Evolutionary conservation across 1,140 invertebrate species (phyloP).

Genomic region (Bathynomus jamesi): DNA sequence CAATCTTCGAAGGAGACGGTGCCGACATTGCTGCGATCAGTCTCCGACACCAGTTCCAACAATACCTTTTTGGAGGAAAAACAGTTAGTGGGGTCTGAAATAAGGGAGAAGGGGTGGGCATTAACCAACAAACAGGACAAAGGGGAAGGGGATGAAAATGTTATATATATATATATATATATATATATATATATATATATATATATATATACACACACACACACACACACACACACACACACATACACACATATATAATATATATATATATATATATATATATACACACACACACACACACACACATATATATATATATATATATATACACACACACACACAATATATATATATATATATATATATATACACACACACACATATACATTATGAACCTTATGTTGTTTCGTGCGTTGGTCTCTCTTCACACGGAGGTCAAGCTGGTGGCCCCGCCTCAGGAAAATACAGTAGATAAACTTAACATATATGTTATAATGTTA

Average conservation of each 20-base stretch:
- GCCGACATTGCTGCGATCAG: conserved; percentile 96
- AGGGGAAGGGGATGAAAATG: neutral
- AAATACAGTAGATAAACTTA: too few species aligned
- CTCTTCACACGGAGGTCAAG: too few species aligned
- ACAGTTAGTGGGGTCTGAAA: too few species aligned
- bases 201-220: neutral
- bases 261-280: neutral
- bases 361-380: too few species aligned
- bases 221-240: neutral
- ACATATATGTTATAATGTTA: too few species aligned
- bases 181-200: conserved; percentile 1
- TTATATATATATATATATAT: neutral
- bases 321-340: too few species aligned
- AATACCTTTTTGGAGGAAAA: conserved; percentile 61
- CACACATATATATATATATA: neutral
- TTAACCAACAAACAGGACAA: too few species aligned
- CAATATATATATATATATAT: too few species aligned
- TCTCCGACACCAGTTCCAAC: conserved; percentile 97
- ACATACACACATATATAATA: neutral
- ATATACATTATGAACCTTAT: too few species aligned
- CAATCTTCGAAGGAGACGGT: conserved; percentile 94
- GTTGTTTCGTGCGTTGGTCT: too few species aligned
- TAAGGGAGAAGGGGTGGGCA: too few species aligned
- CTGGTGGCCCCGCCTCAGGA: too few species aligned
- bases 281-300: neutral